phyloP scores from a whole-genome alignment of 1,140 invertebrate genomes.

The Drosophila gunungcola region DNA sequence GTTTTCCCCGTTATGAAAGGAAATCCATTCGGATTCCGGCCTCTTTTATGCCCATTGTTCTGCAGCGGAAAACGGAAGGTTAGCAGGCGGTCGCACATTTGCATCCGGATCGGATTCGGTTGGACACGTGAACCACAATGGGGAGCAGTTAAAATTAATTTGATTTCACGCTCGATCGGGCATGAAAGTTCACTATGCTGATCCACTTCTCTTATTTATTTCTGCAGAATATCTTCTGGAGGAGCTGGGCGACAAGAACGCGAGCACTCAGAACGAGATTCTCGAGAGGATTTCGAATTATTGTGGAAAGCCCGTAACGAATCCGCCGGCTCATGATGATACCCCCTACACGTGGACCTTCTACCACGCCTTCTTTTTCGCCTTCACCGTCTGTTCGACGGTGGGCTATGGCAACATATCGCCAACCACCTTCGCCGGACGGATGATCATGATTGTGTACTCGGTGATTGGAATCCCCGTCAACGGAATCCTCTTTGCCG shows the following conservation, averaged over 20 bases:
- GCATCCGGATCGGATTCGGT: constrained; percentile 23
- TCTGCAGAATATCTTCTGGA: constrained; percentile 86
- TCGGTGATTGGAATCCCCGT: constrained; percentile 97
- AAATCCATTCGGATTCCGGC: constrained; percentile 5
- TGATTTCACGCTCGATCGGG: constrained; percentile 62
- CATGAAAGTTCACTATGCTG: constrained; percentile 3
- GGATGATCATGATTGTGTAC: constrained; percentile 96
- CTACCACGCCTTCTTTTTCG: constrained; percentile 97
- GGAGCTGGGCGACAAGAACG: constrained; percentile 87
- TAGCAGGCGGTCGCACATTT: constrained; percentile 6
- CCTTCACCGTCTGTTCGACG: constrained; percentile 97
- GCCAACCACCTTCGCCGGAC: constrained; percentile 92
- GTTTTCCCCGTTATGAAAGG: constrained; percentile 1
- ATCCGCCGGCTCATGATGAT: constrained; percentile 86
- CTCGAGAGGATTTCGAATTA: constrained; percentile 88
- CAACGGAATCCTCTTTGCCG: constrained; percentile 93
- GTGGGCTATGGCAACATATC: constrained; percentile 96
- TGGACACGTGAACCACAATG: constrained; percentile 54
- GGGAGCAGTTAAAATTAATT: constrained; percentile 61
- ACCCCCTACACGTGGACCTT: constrained; percentile 92
- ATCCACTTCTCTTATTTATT: neutral
- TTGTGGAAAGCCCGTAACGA: constrained; percentile 89
- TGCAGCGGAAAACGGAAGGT: constrained; percentile 17
- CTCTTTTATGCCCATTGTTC: constrained; percentile 13
- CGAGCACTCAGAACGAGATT: constrained; percentile 87